Evolutionary conservation across 2,888 invertebrate species (phyloP).

Genomic region (Cyclophora punctaria): DNA sequence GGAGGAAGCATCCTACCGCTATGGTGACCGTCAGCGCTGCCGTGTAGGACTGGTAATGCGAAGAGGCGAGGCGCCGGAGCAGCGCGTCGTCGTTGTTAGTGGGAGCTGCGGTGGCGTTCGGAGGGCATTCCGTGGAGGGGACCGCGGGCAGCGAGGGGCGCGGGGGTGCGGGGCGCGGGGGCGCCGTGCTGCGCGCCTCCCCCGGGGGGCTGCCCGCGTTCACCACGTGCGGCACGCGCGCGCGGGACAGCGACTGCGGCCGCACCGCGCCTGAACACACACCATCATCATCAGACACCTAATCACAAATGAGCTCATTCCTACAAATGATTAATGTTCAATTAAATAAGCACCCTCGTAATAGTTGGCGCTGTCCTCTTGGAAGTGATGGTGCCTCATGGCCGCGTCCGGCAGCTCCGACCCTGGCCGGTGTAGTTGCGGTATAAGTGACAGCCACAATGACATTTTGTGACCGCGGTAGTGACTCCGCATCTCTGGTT

Average conservation of each 20-base stretch:
- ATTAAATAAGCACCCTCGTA: slow-evolving; percentile 78
- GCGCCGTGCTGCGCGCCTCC: slow-evolving; percentile 48
- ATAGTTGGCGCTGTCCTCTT: slow-evolving; percentile 85
- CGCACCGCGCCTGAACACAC: slow-evolving; percentile 71
- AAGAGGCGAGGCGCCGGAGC: slow-evolving; percentile 83
- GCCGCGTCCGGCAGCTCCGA: slow-evolving; percentile 83
- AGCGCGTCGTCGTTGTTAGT: slow-evolving; percentile 80
- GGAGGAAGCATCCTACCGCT: slow-evolving; percentile 87
- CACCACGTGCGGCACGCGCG: slow-evolving; percentile 75
- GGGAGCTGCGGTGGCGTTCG: slow-evolving; percentile 70
- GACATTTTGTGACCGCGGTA: slow-evolving; percentile 96
- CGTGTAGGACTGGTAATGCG: slow-evolving; percentile 91
- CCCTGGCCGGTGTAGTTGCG: slow-evolving; percentile 91
- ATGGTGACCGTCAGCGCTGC: slow-evolving; percentile 92
- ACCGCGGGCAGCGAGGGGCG: slow-evolving; percentile 55
- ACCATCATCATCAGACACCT: slow-evolving; percentile 54
- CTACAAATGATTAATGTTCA: neutral
- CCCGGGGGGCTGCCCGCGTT: slow-evolving; percentile 29
- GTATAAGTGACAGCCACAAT: slow-evolving; percentile 92
- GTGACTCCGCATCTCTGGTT: slow-evolving; percentile 89
- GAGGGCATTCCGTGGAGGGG: slow-evolving; percentile 84
- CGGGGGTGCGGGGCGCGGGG: slow-evolving; percentile 63
- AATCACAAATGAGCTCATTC: slow-evolving; percentile 12
- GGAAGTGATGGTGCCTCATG: slow-evolving; percentile 91
- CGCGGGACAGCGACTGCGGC: slow-evolving; percentile 81